Evolutionary conservation across 2,888 invertebrate species (phyloP).

Genomic region (Himalopsyche japonica): DNA sequence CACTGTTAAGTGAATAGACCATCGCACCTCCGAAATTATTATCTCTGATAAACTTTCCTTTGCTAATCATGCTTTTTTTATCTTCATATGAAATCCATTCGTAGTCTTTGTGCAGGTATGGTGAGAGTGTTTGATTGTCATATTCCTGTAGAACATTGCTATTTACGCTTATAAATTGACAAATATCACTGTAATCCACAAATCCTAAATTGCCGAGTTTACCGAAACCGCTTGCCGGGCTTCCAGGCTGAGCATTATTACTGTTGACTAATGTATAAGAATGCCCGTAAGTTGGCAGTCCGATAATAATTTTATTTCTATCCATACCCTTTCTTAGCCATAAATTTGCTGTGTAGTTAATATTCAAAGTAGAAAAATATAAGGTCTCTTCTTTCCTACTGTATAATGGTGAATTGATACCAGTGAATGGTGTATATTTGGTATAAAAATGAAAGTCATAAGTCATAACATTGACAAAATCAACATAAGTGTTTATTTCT

Average conservation of each 20-base stretch:
- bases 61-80: constrained; percentile 68
- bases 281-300: constrained; percentile 88
- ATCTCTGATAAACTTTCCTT: constrained; percentile 67
- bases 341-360: constrained; percentile 79
- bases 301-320: constrained; percentile 76
- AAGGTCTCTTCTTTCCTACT: constrained; percentile 62
- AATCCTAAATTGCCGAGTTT: constrained; percentile 71
- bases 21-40: constrained; percentile 77
- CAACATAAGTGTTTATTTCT: constrained; percentile 77
- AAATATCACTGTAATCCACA: constrained; percentile 70
- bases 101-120: constrained; percentile 68
- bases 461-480: constrained; percentile 88
- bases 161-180: constrained; percentile 64
- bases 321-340: constrained; percentile 78
- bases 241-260: constrained; percentile 67
- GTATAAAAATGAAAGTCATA: constrained; percentile 87
- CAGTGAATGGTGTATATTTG: constrained; percentile 77
- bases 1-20: constrained; percentile 81
- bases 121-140: constrained; percentile 73
- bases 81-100: constrained; percentile 89
- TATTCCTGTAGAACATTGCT: constrained; percentile 58
- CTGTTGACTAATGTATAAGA: constrained; percentile 71
- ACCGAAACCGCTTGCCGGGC: constrained; percentile 74
- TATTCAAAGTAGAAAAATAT: constrained; percentile 72
- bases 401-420: constrained; percentile 82